Evolutionary conservation across 2,888 invertebrate genomes (phyloP).

Genomic region (Busseola fusca): DNA sequence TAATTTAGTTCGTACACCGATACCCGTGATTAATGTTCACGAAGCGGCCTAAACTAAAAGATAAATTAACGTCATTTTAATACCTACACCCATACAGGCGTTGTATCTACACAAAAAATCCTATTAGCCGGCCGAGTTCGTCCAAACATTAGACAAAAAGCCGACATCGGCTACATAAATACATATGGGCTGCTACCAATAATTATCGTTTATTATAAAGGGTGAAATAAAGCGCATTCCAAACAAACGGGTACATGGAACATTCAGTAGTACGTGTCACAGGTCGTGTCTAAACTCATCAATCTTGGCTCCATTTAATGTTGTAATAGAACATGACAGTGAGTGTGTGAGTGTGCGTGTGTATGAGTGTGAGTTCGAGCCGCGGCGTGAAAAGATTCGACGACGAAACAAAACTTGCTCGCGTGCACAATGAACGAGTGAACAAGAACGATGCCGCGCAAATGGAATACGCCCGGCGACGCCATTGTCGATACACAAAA

Average conservation of each 20-base stretch:
- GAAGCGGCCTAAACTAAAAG: slow-evolving; percentile 71
- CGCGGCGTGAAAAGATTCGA: slow-evolving; percentile 73
- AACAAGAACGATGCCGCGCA: slow-evolving; percentile 76
- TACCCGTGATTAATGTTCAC: slow-evolving; percentile 74
- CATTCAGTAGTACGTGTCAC: slow-evolving; percentile 88
- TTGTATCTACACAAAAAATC: slow-evolving; percentile 78
- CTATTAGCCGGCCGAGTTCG: slow-evolving; percentile 81
- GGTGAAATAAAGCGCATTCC: slow-evolving; percentile 84
- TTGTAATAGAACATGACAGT: slow-evolving; percentile 76
- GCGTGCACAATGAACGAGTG: slow-evolving; percentile 82
- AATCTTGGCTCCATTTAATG: slow-evolving; percentile 86
- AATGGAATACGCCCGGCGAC: slow-evolving; percentile 84
- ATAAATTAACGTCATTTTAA: slow-evolving; percentile 82
- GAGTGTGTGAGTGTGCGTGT: slow-evolving; percentile 56
- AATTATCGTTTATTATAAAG: slow-evolving; percentile 84
- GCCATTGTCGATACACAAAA: slow-evolving; percentile 87
- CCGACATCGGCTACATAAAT: slow-evolving; percentile 75
- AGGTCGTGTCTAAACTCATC: slow-evolving; percentile 88
- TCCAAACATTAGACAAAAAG: slow-evolving; percentile 81
- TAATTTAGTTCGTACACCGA: slow-evolving; percentile 70
- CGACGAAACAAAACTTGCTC: slow-evolving; percentile 81
- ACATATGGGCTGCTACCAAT: slow-evolving; percentile 76
- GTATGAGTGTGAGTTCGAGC: slow-evolving; percentile 42
- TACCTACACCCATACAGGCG: slow-evolving; percentile 74
- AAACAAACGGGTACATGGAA: slow-evolving; percentile 73